Evolutionary conservation across 2,888 invertebrate genomes (phyloP).

Genomic region (Rhorus exstirpatorius): DNA sequence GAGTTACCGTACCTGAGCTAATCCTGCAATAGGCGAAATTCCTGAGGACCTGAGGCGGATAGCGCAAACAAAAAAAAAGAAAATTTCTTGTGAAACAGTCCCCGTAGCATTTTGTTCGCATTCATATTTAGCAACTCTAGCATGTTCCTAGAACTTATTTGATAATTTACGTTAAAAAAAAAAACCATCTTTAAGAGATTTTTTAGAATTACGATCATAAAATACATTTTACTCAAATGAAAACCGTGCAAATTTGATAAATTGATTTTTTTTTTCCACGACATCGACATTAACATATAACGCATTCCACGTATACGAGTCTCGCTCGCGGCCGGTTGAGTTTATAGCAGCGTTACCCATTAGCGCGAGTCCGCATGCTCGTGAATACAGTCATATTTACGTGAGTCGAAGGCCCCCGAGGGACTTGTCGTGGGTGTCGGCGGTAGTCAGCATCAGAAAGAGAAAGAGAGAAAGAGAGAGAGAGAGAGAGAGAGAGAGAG

Average conservation of each 20-base stretch:
- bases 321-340: conserved; percentile 26
- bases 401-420: conserved; percentile 42
- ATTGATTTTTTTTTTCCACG: conserved; percentile 21
- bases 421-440: conserved; percentile 61
- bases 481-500: neutral
- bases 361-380: conserved; percentile 26
- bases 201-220: too few species aligned
- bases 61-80: too few species aligned
- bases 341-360: conserved; percentile 56
- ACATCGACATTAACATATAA: conserved; percentile 42
- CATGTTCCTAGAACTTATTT: too few species aligned
- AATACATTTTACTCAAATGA: too few species aligned
- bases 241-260: conserved; percentile 20
- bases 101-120: too few species aligned
- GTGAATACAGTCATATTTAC: conserved; percentile 31
- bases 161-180: too few species aligned
- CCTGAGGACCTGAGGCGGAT: too few species aligned
- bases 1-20: too few species aligned
- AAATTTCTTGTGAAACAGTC: too few species aligned
- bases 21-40: too few species aligned
- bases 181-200: too few species aligned
- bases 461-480: neutral
- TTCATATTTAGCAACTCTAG: too few species aligned
- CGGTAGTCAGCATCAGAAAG: conserved; percentile 31
- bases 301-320: conserved; percentile 38